Base-by-base conservation (phyloP, 2,888 invertebrate species). In the Beris chalybata region DNA sequence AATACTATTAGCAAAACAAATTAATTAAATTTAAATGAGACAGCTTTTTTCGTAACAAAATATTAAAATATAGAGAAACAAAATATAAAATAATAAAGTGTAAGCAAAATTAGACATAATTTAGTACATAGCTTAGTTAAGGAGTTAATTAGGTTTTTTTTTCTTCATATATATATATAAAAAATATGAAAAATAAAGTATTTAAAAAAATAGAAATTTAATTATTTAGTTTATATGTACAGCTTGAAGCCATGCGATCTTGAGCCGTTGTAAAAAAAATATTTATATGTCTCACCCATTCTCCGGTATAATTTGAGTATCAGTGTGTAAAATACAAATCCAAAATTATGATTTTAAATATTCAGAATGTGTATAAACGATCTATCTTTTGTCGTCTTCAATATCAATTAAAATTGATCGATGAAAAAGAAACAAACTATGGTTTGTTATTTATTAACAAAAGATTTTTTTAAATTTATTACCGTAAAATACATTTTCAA, bases 1-100 rank as follows among this genome's bases (percentile, higher is more conserved):
- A 87, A 87, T 85, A 86, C 86, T 29, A n/a, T 50, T 44, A 67
- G 64, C 58, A 75, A 73, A 74, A 22, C 22, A 22, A 54, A 54
- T 68, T 68, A 74, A 75, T 77, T 76, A 76, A 56, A 57, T 53
- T 63, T 50, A 56, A 13, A 38, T 38, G 22, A 7, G 38, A 7
- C 38, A 38, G 38, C 38, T 22, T 22, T 45, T 30, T 29, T 12
- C 22, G 45, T 30, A 45, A 47, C 15, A 22, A 13, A 30, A 22
- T 48, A 56, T 55, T 55, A 47, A 47, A 56, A 22, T 22, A 22
- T 1, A 22, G 22, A 22, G 22, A 22, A 48, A 29, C n/a, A 61
- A 43, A 30, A 50, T n/a, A 22, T 38, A 50, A 61, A 52, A 61
- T n/a, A 44, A 38, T 53, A 22, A 53, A 15, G 22, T 29, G 9